Percentiles rank a stretch among this genome's conserved stretches.
phyloP scores from a whole-genome alignment of 2,113 vertebrate genomes.

The Crotalus viridis region DNA sequence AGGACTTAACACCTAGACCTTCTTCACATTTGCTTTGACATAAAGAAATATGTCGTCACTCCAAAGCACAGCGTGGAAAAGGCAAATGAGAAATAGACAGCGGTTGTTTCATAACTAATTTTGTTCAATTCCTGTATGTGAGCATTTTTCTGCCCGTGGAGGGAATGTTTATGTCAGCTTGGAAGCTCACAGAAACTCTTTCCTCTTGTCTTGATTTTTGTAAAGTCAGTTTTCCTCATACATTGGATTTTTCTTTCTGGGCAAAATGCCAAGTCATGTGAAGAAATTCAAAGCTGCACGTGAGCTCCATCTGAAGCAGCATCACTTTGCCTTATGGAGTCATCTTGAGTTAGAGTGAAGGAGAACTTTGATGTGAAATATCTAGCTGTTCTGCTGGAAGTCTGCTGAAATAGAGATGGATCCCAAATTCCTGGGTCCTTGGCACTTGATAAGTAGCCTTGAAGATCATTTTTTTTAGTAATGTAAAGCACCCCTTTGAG shows the following conservation, averaged over 20 bases:
- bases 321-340: not conserved
- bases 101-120: not conserved
- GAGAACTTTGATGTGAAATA: not conserved
- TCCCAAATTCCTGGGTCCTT: not conserved
- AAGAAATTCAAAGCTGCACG: not conserved
- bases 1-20: not conserved
- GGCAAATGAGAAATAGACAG: constrained; percentile 6
- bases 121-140: not conserved
- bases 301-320: not conserved
- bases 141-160: constrained; percentile 3
- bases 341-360: not conserved
- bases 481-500: not conserved
- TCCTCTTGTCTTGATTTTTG: constrained; percentile 6
- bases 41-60: not conserved
- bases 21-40: not conserved
- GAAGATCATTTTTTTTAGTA: not conserved
- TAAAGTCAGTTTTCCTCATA: constrained; percentile 13
- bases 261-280: not conserved
- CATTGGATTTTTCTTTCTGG: not conserved
- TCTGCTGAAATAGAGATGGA: not conserved
- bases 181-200: not conserved
- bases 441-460: not conserved
- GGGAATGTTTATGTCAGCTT: constrained; percentile 19
- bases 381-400: not conserved
- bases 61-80: not conserved